These are phyloP conservation scores for Hirtodrosophila confusa DNA, from an alignment of 2,888 invertebrate genomes.

Conservation along the genomic window DNA sequence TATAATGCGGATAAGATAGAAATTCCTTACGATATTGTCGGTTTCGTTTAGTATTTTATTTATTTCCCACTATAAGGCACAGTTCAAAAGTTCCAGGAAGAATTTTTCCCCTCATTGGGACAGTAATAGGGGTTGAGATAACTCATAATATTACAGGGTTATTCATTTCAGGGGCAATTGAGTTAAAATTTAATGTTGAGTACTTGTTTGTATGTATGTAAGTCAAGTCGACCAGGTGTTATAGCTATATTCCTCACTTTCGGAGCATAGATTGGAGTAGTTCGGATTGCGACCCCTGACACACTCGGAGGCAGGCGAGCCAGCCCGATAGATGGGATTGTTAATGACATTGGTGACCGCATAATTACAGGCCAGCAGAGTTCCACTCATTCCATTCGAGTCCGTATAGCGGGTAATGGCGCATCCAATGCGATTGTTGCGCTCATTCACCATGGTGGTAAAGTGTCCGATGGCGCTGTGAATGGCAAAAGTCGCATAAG, in stretches of 20 bases:
- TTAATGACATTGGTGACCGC: conserved; percentile 66
- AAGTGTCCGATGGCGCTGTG: conserved; percentile 68
- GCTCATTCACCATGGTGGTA: conserved; percentile 64
- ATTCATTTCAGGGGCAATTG: conserved; percentile 10
- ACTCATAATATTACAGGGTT: conserved; percentile 10
- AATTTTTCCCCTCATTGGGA: conserved; percentile 32
- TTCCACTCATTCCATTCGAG: conserved; percentile 38
- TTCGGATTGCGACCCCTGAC: conserved; percentile 51
- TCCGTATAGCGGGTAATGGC: conserved; percentile 61
- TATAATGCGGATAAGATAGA: background rate
- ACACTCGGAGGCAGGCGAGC: conserved; percentile 56
- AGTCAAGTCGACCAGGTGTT: conserved; percentile 54
- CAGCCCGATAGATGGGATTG: conserved; percentile 65
- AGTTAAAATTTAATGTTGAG: background rate
- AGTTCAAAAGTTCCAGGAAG: background rate
- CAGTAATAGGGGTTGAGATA: too few species aligned
- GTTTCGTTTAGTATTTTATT: background rate
- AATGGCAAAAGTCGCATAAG: background rate
- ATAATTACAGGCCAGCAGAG: conserved; percentile 69
- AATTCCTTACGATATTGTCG: conserved; percentile 18
- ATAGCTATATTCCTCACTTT: conserved; percentile 56
- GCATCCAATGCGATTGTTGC: conserved; percentile 68
- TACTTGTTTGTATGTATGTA: too few species aligned
- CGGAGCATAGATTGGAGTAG: conserved; percentile 61
- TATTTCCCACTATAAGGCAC: too few species aligned